These are phyloP conservation scores for Octodonta nipae DNA, from an alignment of 2,888 invertebrate genomes.

Conservation along the genomic window DNA sequence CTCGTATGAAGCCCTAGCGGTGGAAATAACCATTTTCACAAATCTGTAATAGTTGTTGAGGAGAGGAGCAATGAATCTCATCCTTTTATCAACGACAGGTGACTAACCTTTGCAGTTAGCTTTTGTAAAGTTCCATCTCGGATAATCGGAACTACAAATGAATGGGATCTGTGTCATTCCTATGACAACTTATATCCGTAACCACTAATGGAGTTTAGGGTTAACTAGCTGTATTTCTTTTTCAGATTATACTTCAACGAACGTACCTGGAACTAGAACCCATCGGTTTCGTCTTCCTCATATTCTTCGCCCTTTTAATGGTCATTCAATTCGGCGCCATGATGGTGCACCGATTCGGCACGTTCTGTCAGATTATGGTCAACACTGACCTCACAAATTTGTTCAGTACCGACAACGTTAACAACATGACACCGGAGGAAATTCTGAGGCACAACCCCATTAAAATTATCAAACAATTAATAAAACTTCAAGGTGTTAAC, in stretches of 20 bases:
- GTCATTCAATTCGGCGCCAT: constrained; percentile 61
- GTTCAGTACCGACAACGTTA: constrained; percentile 39
- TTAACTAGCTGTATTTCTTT: constrained; percentile 9
- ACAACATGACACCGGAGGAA: constrained; percentile 71
- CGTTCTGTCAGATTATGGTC: constrained; percentile 60
- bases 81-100: too few relatives aligned
- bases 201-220: not conserved
- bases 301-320: constrained; percentile 56
- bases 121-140: too few relatives aligned
- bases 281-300: constrained; percentile 59
- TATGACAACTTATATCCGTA: too few relatives aligned
- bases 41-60: too few relatives aligned
- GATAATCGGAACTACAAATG: too few relatives aligned
- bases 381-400: constrained; percentile 42
- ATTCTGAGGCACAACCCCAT: constrained; percentile 78
- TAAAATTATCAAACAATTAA: constrained; percentile 75
- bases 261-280: constrained; percentile 56
- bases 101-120: too few relatives aligned
- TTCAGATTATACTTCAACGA: constrained; percentile 40
- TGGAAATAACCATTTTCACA: too few relatives aligned
- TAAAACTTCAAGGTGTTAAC: constrained; percentile 66
- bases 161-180: too few relatives aligned
- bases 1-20: too few relatives aligned
- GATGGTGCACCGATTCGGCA: constrained; percentile 63
- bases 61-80: too few relatives aligned